These are phyloP conservation scores for Tamias sibiricus DNA, from an alignment of 2,113 vertebrate species.

Conservation along the genomic window DNA sequence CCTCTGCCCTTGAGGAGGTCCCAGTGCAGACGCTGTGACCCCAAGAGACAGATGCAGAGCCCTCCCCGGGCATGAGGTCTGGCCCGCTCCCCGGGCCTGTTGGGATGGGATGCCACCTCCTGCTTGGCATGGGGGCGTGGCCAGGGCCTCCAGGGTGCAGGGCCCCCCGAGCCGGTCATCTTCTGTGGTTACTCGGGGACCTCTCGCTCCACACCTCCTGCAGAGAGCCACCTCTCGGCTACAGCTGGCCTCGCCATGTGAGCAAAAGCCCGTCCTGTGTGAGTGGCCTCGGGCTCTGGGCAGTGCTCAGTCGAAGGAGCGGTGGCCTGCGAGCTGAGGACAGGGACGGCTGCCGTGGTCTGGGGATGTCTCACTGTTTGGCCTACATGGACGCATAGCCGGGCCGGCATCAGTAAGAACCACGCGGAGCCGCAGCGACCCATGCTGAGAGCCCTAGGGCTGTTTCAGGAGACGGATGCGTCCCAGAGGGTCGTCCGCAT, in stretches of 20 bases:
- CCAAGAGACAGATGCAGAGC: background rate
- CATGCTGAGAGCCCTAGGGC: background rate
- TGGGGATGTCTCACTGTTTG: background rate
- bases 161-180: background rate
- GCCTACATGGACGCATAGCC: background rate
- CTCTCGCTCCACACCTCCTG: too few species aligned
- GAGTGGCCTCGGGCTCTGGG: background rate
- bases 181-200: too few species aligned
- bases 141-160: background rate
- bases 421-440: background rate
- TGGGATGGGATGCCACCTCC: background rate
- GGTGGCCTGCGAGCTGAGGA: background rate
- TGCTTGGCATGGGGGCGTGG: too few species aligned
- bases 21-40: fast-evolving
- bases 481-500: fast-evolving
- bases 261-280: too few species aligned
- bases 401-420: background rate
- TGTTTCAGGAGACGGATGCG: background rate
- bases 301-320: background rate
- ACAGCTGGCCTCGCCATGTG: background rate
- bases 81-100: background rate
- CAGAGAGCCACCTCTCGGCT: too few species aligned
- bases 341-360: background rate
- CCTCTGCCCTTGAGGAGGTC: fast-evolving
- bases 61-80: fast-evolving